Evolutionary conservation across 2,113 vertebrate genomes (phyloP).

Genomic region (Eidolon helvum): DNA sequence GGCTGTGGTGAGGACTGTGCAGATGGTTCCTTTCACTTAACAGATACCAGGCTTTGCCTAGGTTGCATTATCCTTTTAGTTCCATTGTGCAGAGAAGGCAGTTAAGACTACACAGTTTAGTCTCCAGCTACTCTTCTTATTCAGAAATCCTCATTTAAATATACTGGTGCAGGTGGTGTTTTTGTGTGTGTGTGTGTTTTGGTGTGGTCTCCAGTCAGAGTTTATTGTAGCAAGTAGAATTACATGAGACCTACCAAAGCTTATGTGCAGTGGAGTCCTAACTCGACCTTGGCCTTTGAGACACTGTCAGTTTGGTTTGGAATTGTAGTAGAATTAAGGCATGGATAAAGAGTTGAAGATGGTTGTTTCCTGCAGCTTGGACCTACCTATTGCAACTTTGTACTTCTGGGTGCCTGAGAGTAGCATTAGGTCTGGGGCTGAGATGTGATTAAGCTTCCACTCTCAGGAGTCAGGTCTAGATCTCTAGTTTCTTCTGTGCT

Average conservation of each 20-base stretch:
- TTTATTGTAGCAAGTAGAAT: conserved; percentile 1
- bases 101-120: not conserved
- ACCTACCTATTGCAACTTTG: not conserved
- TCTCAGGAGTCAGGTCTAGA: not conserved
- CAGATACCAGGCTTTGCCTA: not conserved
- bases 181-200: not conserved
- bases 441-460: not conserved
- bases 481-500: not conserved
- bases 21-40: conserved; percentile 27
- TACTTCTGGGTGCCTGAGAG: not conserved
- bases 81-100: not conserved
- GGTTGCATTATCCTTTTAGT: not conserved
- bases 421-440: not conserved
- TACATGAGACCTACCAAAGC: not conserved
- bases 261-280: not conserved
- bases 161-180: not conserved
- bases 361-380: not conserved
- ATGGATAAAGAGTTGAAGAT: not conserved
- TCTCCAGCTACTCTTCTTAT: not conserved
- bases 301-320: not conserved
- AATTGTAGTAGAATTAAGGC: not conserved
- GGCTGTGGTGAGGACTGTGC: not conserved
- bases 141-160: conserved; percentile 9
- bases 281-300: not conserved
- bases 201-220: not conserved